These are phyloP conservation scores for Anas bernieri DNA, from an alignment of 2,797 vertebrate species.

Conservation along the genomic window DNA sequence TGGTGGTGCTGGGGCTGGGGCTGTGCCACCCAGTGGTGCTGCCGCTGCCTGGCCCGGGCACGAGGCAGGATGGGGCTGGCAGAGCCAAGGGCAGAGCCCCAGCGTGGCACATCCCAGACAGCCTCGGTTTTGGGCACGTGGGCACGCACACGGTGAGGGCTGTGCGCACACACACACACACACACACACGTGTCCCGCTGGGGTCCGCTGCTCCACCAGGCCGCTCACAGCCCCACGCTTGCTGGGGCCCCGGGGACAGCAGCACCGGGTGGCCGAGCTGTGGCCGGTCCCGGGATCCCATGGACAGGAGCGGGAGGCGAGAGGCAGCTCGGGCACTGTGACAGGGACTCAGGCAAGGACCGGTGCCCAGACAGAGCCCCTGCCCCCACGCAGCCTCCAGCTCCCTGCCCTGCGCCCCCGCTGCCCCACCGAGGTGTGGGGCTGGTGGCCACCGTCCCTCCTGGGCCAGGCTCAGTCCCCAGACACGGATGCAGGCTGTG, in stretches of 20 bases:
- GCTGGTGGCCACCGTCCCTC: neutral
- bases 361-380: rapidly evolving
- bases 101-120: rapidly evolving
- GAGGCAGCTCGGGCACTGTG: neutral
- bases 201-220: neutral
- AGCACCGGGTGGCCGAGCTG: no score
- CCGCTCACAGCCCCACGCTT: rapidly evolving
- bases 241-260: no score
- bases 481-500: neutral
- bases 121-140: neutral
- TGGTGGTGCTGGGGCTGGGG: no score
- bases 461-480: neutral
- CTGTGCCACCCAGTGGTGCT: neutral
- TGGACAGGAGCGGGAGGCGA: rapidly evolving
- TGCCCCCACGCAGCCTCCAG: rapidly evolving
- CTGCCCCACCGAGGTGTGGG: neutral
- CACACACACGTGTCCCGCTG: no score
- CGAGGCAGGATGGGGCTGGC: neutral
- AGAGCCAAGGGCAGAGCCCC: neutral
- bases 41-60: neutral
- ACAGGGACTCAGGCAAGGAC: rapidly evolving
- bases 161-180: no score
- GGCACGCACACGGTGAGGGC: rapidly evolving
- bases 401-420: neutral
- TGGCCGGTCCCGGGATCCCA: rapidly evolving